phyloP scores from a whole-genome alignment of 2,797 vertebrate species.

The Xiphophorus birchmanni region DNA sequence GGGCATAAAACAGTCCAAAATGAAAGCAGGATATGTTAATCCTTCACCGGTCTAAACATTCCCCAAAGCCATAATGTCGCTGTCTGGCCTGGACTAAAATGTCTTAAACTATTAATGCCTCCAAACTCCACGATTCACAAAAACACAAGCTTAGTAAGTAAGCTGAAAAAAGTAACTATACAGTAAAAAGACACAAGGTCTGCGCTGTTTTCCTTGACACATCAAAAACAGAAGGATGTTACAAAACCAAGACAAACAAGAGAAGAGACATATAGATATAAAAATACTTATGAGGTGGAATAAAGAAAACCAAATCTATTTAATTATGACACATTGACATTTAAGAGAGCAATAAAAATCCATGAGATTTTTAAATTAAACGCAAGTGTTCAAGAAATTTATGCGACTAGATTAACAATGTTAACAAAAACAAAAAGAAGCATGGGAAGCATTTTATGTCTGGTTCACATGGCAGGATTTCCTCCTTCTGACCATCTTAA shows the following conservation, averaged over 20 bases:
- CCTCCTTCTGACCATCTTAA: no score
- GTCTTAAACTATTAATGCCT: constrained; percentile 12
- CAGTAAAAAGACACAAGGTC: background rate
- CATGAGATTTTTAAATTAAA: background rate
- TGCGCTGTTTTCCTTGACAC: background rate
- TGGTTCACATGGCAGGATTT: background rate
- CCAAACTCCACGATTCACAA: constrained; percentile 2
- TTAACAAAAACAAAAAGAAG: background rate
- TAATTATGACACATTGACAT: background rate
- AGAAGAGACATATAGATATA: background rate
- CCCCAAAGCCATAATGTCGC: constrained; percentile 33
- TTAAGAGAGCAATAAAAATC: background rate
- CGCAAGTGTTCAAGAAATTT: background rate
- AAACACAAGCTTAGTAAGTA: background rate
- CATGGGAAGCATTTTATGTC: background rate
- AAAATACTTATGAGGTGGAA: background rate
- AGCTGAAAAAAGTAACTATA: background rate
- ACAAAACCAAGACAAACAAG: background rate
- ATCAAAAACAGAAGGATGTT: background rate
- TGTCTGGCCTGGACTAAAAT: constrained; percentile 13
- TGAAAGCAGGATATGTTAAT: constrained; percentile 4
- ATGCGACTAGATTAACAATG: background rate
- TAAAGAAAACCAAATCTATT: background rate
- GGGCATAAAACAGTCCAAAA: constrained; percentile 23
- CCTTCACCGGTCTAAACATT: constrained; percentile 41